Percentiles rank a stretch among this genome's conserved stretches.
These are phyloP conservation scores for Fragum whitleyi DNA, from an alignment of 2,888 invertebrate genomes.

Conservation along the genomic window DNA sequence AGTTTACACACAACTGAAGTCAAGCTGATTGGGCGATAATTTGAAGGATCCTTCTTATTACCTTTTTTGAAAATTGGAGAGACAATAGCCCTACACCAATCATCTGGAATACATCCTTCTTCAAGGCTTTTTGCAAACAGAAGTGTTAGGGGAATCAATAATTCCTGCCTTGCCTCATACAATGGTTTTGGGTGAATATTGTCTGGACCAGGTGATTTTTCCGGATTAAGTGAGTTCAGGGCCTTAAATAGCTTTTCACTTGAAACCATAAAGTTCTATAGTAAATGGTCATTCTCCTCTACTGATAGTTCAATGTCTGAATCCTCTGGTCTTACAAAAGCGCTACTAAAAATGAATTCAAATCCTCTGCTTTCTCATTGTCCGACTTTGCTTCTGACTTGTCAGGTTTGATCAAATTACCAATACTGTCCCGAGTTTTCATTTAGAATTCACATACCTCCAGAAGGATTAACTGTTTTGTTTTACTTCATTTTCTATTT, in stretches of 20 bases:
- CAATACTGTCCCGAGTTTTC: not conserved
- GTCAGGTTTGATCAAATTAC: not conserved
- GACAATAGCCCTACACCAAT: conserved; percentile 16
- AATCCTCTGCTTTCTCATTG: not conserved
- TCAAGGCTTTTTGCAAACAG: not conserved
- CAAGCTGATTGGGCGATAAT: conserved; percentile 33
- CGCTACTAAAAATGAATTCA: not conserved
- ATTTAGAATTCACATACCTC: not conserved
- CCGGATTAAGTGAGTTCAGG: not conserved
- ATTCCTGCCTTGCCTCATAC: not conserved
- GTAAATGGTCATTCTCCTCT: no score
- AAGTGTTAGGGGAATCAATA: not conserved
- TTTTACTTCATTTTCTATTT: not conserved
- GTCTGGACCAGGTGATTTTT: conserved; percentile 20
- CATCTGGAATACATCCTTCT: not conserved
- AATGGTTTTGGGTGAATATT: conserved; percentile 8
- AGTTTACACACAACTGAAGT: conserved; percentile 26
- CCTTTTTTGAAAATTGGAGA: conserved; percentile 29
- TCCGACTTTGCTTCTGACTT: not conserved
- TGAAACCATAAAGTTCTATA: no score
- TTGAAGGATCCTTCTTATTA: conserved; percentile 12
- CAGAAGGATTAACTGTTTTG: not conserved
- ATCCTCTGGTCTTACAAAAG: not conserved
- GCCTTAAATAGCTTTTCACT: not conserved
- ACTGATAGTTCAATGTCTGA: not conserved